Base-by-base conservation (phyloP, 2,797 vertebrate genomes). In the Gouania willdenowi region DNA sequence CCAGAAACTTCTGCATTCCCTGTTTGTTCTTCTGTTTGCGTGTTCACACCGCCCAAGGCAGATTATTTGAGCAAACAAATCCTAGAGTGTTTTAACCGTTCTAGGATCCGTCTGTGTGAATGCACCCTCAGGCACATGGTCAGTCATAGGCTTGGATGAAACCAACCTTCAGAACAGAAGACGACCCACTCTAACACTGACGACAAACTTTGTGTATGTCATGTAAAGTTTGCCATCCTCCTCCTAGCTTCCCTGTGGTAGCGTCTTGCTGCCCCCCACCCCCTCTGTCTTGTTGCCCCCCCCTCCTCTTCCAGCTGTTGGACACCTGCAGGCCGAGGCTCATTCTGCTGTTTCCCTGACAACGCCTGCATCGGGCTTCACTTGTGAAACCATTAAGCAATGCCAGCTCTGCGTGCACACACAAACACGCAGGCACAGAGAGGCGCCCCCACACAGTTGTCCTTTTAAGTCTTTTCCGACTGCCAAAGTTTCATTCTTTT, bases 261-360 rank as follows among this genome's bases (percentile, higher is more conserved):
- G 34, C 17, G 22, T 30, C 26, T 16, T 10, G 20, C 16, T 26
- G 24, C 34, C 18, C 20, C 30, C 26, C 17, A 10, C 18, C 8
- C 2, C 38, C 26, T 13, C 19, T 18, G 31, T 25, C 8, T 38
- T 31, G n/a, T n/a, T 27, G 26, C 30, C 25, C 29, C 37, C 9
- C 49, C 53, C 44, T 38, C 37, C 30, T 10, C 33, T 58, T 82
- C 66, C 77, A 77, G 82, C 74, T 66, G 67, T 71, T 59, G 79
- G 79, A 83, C 77, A 87, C 87, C 87, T 88, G 85, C 84, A 88
- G 79, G 77, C 71, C 41, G 49, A 74, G 66, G 52, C 71, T 81
- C 83, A 65, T 82, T 70, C 70, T 58, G 77, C 75, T 47, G 85
- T 90, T 88, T 81, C 88, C 87, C 41, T 87, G 79, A 87, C 86